phyloP scores from a whole-genome alignment of 2,888 invertebrate species.

The Drosophila neotestacea region DNA sequence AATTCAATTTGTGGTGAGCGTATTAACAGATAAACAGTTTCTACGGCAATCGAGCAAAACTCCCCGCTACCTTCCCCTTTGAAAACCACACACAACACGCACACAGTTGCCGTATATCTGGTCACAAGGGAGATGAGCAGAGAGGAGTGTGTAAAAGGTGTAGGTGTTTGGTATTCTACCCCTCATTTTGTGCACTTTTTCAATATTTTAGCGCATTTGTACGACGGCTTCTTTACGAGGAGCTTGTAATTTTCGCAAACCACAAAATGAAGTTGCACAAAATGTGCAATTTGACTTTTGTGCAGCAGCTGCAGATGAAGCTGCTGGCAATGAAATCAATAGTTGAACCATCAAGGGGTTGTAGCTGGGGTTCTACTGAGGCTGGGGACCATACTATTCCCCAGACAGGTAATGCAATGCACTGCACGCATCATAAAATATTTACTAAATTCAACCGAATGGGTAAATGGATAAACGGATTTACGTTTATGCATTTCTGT shows the following conservation, averaged over 20 bases:
- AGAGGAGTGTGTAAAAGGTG: not conserved
- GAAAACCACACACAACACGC: slow-evolving; percentile 42
- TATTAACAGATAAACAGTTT: slow-evolving; percentile 46
- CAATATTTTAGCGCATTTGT: slow-evolving; percentile 56
- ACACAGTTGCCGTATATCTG: slow-evolving; percentile 20
- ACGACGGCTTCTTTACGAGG: slow-evolving; percentile 53
- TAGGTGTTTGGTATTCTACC: not conserved
- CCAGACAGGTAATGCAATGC: slow-evolving; percentile 44
- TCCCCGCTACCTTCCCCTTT: slow-evolving; percentile 20
- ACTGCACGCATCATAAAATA: slow-evolving; percentile 65
- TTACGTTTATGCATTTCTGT: slow-evolving; percentile 52
- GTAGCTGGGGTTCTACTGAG: not conserved
- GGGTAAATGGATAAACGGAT: slow-evolving; percentile 53
- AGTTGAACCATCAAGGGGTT: slow-evolving; percentile 22
- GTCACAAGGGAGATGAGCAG: slow-evolving; percentile 2
- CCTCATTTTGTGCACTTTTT: slow-evolving; percentile 40
- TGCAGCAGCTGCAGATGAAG: slow-evolving; percentile 13
- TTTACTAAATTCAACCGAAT: slow-evolving; percentile 58
- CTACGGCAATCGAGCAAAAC: slow-evolving; percentile 38
- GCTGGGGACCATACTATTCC: slow-evolving; percentile 9
- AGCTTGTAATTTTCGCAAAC: slow-evolving; percentile 62
- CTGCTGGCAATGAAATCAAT: slow-evolving; percentile 40
- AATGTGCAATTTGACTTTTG: slow-evolving; percentile 63
- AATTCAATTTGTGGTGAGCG: slow-evolving; percentile 69
- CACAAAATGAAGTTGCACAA: slow-evolving; percentile 67